Evolutionary conservation across 1,140 invertebrate genomes (phyloP), one percentile per base, ranked within the genome.

Genomic region (Glossosoma conforme): DNA sequence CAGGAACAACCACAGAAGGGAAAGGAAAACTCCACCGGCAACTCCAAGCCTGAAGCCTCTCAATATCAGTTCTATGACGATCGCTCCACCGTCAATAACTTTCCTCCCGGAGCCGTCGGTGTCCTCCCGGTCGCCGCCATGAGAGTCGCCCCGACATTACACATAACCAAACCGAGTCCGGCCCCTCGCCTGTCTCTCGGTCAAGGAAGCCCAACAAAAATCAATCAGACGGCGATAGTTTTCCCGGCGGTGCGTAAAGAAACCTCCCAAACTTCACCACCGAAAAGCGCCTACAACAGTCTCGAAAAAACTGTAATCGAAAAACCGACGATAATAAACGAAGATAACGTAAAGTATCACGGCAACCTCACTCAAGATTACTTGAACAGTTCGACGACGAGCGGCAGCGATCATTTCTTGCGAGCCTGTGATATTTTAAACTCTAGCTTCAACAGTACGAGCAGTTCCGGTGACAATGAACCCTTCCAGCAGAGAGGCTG

Each of bases 291-390:
- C 25, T 56, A 49, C 21, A 54, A 52, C 24, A 63, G 42, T 36
- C 55, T 63, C 36, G 60, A 64, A 14, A 62, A 56, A 28, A 60
- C 58, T 2, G 62, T 63, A 6, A 51, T 61, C 21, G 64, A 65
- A 43, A 62, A 57, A 15, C 18, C 15, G 30, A 41, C 37, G 10
- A 36, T 20, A 38, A 52, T 15, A 28, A 28, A 5, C 49, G 52
- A 44, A 55, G 33, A n/a, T 17, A 48, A 47, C 19, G 9, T 13
- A 0, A 51, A 52, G 20, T 52, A 52, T 38, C 53, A 55, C 25
- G 45, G 55, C 6, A 58, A 58, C 24, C 37, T 58, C 17, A 48
- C 50, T 2, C 56, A 58, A 45, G 56, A 58, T 48, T 58, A 58
- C 46, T 42, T 58, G 9, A 58, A 58, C 36, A 54, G 56, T 37